These are phyloP conservation scores for Erythrolamprus reginae DNA, from an alignment of 2,113 vertebrate species.

Conservation along the genomic window DNA sequence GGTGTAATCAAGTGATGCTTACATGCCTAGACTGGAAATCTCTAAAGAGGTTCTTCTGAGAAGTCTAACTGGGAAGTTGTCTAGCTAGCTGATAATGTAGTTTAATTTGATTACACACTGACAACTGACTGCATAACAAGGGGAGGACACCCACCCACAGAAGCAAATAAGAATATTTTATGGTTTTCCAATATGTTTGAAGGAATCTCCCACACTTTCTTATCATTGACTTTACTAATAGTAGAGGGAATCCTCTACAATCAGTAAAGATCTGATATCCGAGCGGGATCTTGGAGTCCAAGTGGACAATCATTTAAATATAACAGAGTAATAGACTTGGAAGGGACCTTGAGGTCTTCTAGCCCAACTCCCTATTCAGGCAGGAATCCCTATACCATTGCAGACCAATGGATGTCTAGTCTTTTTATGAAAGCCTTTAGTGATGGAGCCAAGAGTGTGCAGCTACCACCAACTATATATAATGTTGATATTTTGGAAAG, in stretches of 20 bases:
- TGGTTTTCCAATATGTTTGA: neutral
- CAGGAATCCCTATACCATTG: neutral
- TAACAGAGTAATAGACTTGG: neutral
- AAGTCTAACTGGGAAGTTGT: neutral
- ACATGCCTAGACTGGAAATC: neutral
- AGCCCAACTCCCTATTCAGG: neutral
- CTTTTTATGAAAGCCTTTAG: neutral
- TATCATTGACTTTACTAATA: neutral
- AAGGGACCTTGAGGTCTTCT: neutral
- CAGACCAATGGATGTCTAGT: neutral
- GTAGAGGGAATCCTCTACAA: neutral
- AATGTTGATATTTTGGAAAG: neutral
- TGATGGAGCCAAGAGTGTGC: neutral
- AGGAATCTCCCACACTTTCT: neutral
- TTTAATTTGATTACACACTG: neutral
- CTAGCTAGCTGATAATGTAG: neutral
- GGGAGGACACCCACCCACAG: too few relatives aligned
- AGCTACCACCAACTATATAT: neutral
- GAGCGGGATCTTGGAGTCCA: neutral
- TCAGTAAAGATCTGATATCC: neutral
- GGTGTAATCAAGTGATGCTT: neutral
- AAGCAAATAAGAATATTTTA: neutral
- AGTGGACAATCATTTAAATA: neutral
- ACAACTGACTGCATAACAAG: neutral
- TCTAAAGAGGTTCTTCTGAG: neutral